These are phyloP conservation scores for Plutella xylostella DNA, from an alignment of 2,888 invertebrate genomes.

Conservation along the genomic window DNA sequence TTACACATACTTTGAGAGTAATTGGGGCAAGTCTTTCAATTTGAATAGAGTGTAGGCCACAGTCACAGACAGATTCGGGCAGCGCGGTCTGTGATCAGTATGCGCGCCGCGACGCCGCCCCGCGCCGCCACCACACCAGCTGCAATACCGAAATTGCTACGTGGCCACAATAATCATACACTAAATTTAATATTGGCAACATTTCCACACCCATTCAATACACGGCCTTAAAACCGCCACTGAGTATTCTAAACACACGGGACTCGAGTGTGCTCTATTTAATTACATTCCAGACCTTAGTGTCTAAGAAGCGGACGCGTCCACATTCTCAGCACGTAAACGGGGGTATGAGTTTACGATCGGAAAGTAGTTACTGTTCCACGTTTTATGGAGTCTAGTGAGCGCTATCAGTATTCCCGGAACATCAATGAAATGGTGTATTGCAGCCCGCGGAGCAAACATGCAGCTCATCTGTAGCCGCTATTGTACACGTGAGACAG, in stretches of 20 bases:
- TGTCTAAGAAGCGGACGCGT: conserved; percentile 16
- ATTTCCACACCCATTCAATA: conserved; percentile 7
- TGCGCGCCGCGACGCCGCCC: conserved; percentile 36
- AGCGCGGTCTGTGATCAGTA: conserved; percentile 29
- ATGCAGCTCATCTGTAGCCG: conserved; percentile 32
- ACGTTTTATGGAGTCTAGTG: conserved; percentile 39
- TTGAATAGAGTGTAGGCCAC: no score
- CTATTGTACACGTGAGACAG: conserved; percentile 54
- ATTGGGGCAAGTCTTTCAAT: neutral
- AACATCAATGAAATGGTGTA: conserved; percentile 28
- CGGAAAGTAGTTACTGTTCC: conserved; percentile 32
- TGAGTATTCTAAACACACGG: neutral
- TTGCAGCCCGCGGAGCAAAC: conserved; percentile 21
- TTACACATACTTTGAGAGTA: neutral
- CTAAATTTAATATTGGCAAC: conserved; percentile 12
- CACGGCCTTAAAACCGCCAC: conserved; percentile 1
- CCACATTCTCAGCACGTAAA: conserved; percentile 36
- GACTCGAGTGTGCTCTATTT: conserved; percentile 2
- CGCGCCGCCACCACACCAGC: conserved; percentile 31
- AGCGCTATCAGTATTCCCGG: conserved; percentile 31
- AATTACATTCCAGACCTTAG: conserved; percentile 18
- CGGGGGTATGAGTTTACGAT: conserved; percentile 41
- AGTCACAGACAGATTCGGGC: no score
- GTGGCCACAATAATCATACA: conserved; percentile 26
- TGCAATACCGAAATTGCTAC: conserved; percentile 62